Conservation (phyloP, 2,888 invertebrate species). For the Lycocerus yunnanus region DNA sequence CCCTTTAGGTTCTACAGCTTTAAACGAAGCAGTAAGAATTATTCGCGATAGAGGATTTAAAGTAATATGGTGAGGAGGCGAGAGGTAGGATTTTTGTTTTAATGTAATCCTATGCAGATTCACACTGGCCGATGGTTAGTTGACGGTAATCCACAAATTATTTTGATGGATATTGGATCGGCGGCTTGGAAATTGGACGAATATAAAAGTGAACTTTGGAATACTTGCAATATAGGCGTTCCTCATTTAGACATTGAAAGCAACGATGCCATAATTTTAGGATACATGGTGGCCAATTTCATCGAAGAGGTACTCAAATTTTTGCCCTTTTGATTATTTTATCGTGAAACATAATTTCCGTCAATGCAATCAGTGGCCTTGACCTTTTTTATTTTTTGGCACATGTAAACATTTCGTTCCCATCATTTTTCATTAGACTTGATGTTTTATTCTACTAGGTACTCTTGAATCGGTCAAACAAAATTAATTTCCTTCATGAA, state of each 20-base stretch:
- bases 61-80: constrained; percentile 56
- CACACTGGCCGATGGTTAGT: constrained; percentile 98
- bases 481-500: neutral
- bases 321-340: neutral
- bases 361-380: neutral
- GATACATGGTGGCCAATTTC: constrained; percentile 93
- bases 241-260: constrained; percentile 95
- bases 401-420: neutral
- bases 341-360: neutral
- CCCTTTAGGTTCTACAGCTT: constrained; percentile 76
- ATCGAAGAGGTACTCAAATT: constrained; percentile 69
- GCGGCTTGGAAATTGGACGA: constrained; percentile 95
- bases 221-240: constrained; percentile 84
- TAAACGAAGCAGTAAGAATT: constrained; percentile 75
- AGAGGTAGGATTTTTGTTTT: neutral
- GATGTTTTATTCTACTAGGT: neutral
- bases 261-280: constrained; percentile 95
- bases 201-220: constrained; percentile 94
- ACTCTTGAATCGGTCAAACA: neutral
- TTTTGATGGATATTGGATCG: constrained; percentile 96
- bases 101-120: constrained; percentile 60
- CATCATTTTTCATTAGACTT: neutral
- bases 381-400: neutral
- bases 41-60: constrained; percentile 87
- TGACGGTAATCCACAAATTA: constrained; percentile 98